These are phyloP conservation scores for Meandrina meandrites DNA, from an alignment of 92 coral and sea anemone genomes.

Conservation along the genomic window DNA sequence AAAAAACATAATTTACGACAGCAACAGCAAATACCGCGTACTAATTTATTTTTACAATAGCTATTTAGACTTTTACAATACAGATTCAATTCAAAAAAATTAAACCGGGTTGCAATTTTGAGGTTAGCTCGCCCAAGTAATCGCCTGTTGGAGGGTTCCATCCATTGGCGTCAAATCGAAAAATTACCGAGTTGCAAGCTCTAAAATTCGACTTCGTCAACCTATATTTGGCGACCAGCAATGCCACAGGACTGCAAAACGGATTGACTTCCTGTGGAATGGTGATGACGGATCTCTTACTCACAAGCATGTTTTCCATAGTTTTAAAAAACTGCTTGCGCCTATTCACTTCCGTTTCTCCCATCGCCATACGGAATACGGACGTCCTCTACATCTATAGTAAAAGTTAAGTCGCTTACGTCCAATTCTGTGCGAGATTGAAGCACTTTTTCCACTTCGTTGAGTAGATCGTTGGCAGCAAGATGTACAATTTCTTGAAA, in stretches of 20 bases:
- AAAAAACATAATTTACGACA: too few species aligned
- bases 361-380: not conserved
- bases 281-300: slow-evolving; percentile 1
- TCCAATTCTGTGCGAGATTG: not conserved
- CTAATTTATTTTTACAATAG: too few species aligned
- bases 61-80: too few species aligned
- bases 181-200: not conserved
- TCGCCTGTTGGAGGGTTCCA: not conserved
- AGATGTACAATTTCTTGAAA: not conserved
- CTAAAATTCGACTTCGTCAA: not conserved
- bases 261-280: not conserved
- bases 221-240: not conserved
- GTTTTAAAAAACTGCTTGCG: too few species aligned
- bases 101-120: not conserved
- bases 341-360: not conserved
- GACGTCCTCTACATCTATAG: not conserved
- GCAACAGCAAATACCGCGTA: too few species aligned
- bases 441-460: slow-evolving; percentile 2
- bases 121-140: too few species aligned
- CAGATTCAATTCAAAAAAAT: too few species aligned
- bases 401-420: not conserved
- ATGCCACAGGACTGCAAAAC: not conserved
- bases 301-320: not conserved
- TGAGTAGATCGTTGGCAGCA: not conserved
- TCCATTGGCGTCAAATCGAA: not conserved